phyloP scores from a whole-genome alignment of 2,888 invertebrate genomes.

The Coelopa pilipes region DNA sequence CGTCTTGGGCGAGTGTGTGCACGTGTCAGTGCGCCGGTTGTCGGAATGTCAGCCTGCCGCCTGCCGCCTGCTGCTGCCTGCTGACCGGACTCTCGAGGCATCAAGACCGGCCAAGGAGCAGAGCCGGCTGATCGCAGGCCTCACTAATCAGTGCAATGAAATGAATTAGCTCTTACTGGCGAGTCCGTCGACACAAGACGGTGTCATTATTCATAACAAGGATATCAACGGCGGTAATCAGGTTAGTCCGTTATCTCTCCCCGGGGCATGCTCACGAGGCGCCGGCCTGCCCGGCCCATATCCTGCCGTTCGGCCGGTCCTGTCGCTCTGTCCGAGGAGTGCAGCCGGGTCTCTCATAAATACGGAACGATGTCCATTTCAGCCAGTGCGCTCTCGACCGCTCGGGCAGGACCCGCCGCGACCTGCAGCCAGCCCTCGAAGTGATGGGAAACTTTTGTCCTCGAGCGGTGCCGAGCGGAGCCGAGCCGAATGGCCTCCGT shows the following conservation, averaged over 20 bases:
- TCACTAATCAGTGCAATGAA: slow-evolving; percentile 28
- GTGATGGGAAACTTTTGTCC: slow-evolving; percentile 21
- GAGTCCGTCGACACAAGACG: slow-evolving; percentile 1
- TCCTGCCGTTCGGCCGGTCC: too few relatives aligned
- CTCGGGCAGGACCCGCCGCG: too few relatives aligned
- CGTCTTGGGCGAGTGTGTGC: too few relatives aligned
- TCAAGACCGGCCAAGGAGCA: too few relatives aligned
- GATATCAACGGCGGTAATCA: slow-evolving; percentile 18
- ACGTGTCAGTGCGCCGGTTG: too few relatives aligned
- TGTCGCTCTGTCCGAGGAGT: neutral
- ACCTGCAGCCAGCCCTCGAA: neutral
- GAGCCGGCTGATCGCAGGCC: neutral
- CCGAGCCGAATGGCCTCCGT: slow-evolving; percentile 14
- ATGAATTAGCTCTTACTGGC: slow-evolving; percentile 22
- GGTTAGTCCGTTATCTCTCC: slow-evolving; percentile 6
- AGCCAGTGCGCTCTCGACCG: too few relatives aligned
- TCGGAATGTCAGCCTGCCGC: too few relatives aligned
- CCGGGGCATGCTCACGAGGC: neutral
- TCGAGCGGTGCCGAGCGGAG: neutral
- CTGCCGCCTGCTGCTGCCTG: neutral
- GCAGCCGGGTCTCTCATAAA: neutral
- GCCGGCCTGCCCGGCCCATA: too few relatives aligned
- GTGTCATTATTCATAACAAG: slow-evolving; percentile 18
- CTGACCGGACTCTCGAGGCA: neutral
- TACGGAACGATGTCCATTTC: slow-evolving; percentile 4